phyloP scores from a whole-genome alignment of 2,797 vertebrate genomes.

The Ficedula albicollis region DNA sequence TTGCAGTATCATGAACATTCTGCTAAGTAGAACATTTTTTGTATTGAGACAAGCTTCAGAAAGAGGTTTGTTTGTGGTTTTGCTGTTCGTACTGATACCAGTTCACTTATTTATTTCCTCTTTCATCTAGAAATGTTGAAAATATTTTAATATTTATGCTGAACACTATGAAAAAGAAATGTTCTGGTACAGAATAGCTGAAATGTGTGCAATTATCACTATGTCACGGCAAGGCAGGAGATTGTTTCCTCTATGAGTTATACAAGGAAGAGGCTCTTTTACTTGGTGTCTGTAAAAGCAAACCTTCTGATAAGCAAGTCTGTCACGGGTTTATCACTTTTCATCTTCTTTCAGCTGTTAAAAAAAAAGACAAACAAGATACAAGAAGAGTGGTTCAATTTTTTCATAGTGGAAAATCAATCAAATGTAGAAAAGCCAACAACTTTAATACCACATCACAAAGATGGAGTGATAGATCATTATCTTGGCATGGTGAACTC shows the following conservation, averaged over 20 bases:
- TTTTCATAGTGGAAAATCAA: not conserved
- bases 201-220: not conserved
- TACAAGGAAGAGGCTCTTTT: not conserved
- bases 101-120: not conserved
- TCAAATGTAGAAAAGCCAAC: not conserved
- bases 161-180: not conserved
- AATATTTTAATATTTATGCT: not conserved
- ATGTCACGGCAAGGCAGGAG: not conserved
- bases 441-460: not conserved
- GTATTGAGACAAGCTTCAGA: not conserved
- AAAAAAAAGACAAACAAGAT: not conserved
- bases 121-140: not conserved
- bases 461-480: not conserved
- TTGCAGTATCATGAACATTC: not conserved
- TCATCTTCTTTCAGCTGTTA: not conserved
- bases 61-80: not conserved
- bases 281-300: not conserved
- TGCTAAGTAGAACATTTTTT: not conserved
- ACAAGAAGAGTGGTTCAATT: not conserved
- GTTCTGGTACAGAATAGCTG: not conserved
- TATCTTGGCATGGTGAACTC: not conserved
- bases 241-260: not conserved
- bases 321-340: not conserved
- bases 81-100: not conserved
- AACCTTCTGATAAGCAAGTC: not conserved